Conservation (phyloP, 2,113 vertebrate genomes). For the Heterocephalus glaber region DNA sequence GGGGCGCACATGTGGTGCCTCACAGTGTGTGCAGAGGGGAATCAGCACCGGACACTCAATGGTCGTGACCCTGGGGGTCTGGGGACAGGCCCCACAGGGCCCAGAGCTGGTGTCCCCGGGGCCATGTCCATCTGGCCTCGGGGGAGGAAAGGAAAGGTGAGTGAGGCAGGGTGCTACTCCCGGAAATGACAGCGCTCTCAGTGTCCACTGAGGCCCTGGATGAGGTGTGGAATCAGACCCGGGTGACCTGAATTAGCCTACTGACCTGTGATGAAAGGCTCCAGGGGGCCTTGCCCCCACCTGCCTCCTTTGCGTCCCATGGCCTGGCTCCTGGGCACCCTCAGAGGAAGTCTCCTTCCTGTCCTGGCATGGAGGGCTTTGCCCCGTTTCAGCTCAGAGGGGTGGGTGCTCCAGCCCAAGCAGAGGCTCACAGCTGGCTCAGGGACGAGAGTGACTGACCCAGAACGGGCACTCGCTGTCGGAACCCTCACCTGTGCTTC, state of each 20-base stretch:
- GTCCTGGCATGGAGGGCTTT: not conserved
- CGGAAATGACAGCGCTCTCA: not conserved
- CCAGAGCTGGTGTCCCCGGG: not conserved
- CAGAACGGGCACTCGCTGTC: not conserved
- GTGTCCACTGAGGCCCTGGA: not conserved
- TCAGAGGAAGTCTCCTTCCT: not conserved
- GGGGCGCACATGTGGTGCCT: not conserved
- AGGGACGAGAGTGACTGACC: rapidly evolving
- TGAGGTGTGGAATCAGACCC: not conserved
- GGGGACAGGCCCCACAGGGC: not conserved
- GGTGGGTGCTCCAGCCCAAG: not conserved
- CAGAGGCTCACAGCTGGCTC: not conserved
- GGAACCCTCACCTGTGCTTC: not conserved
- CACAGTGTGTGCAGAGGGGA: not conserved
- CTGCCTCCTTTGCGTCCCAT: not conserved
- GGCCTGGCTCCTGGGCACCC: rapidly evolving
- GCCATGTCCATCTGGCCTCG: not conserved
- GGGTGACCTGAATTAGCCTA: too few species aligned
- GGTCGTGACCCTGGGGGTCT: not conserved
- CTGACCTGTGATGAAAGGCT: not conserved
- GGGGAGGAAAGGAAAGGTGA: rapidly evolving
- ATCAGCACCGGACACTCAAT: rapidly evolving
- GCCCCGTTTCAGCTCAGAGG: not conserved
- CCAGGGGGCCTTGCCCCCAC: not conserved
- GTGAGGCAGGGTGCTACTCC: not conserved